phyloP scores from a whole-genome alignment of 1,140 invertebrate genomes.

The Tetragnatha versicolor region DNA sequence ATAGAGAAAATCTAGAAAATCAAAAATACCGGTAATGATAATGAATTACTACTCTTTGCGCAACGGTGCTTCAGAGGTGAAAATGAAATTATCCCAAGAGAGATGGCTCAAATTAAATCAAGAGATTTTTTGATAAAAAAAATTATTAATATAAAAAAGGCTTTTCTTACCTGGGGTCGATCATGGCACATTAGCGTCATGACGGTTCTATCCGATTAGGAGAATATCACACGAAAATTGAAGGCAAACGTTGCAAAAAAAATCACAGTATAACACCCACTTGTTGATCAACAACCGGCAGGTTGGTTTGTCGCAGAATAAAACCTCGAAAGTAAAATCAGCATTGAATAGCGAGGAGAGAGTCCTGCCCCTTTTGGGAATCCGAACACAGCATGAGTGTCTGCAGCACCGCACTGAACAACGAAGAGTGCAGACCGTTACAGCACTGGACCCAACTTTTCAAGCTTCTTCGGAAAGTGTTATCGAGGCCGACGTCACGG shows the following conservation, averaged over 20 bases:
- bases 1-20: too few species aligned
- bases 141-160: too few species aligned
- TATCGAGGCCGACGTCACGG: constrained; percentile 37
- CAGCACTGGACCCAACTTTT: constrained; percentile 46
- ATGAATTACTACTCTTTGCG: too few species aligned
- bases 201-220: constrained; percentile 25
- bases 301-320: constrained; percentile 11
- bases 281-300: constrained; percentile 54
- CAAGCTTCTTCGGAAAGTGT: constrained; percentile 41
- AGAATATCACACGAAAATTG: constrained; percentile 13
- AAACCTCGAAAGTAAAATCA: constrained; percentile 7
- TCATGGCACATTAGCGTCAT: constrained; percentile 45
- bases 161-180: constrained; percentile 30
- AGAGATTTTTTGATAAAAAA: too few species aligned
- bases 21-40: too few species aligned
- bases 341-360: constrained; percentile 22
- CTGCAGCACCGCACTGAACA: constrained; percentile 18
- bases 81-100: too few species aligned
- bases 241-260: neutral
- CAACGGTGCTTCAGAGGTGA: too few species aligned
- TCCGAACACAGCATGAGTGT: neutral
- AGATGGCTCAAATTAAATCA: too few species aligned
- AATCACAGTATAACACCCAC: constrained; percentile 51
- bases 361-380: neutral
- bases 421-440: constrained; percentile 49